Evolutionary conservation across 2,113 vertebrate species (phyloP).

Genomic region (Crotalus tigris): DNA sequence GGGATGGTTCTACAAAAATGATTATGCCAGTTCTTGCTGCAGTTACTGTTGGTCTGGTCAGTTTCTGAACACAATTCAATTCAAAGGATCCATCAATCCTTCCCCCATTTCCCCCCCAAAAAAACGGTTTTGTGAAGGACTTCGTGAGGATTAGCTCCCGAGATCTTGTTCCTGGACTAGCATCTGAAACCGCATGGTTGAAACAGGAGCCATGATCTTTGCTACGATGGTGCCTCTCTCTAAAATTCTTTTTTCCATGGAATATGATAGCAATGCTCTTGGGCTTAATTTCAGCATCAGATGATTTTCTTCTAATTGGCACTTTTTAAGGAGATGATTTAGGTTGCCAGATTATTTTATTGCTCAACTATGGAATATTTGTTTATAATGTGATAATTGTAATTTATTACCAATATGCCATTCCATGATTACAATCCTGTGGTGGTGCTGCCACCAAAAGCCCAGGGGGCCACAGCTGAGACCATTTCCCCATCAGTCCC

Average conservation of each 20-base stretch:
- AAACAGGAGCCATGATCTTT: too few species aligned
- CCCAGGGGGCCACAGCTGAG: not conserved
- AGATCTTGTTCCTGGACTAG: not conserved
- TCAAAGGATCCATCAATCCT: not conserved
- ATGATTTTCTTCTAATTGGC: not conserved
- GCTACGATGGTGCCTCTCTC: not conserved
- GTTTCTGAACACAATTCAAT: not conserved
- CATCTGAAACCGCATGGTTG: not conserved
- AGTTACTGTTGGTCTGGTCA: not conserved
- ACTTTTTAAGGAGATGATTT: not conserved
- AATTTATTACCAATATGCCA: not conserved
- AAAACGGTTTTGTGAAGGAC: not conserved
- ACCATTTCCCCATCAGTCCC: not conserved
- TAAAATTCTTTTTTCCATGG: not conserved
- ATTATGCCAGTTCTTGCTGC: not conserved
- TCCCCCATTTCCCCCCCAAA: too few species aligned
- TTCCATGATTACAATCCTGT: not conserved
- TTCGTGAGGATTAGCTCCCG: not conserved
- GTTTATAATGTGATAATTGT: not conserved
- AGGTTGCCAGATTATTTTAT: not conserved
- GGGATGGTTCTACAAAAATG: not conserved
- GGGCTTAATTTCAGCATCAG: not conserved
- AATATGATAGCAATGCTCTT: not conserved
- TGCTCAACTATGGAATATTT: not conserved
- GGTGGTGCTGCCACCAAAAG: not conserved